Base-by-base conservation (phyloP, 2,888 invertebrate species). In the Platynereis dumerilii region DNA sequence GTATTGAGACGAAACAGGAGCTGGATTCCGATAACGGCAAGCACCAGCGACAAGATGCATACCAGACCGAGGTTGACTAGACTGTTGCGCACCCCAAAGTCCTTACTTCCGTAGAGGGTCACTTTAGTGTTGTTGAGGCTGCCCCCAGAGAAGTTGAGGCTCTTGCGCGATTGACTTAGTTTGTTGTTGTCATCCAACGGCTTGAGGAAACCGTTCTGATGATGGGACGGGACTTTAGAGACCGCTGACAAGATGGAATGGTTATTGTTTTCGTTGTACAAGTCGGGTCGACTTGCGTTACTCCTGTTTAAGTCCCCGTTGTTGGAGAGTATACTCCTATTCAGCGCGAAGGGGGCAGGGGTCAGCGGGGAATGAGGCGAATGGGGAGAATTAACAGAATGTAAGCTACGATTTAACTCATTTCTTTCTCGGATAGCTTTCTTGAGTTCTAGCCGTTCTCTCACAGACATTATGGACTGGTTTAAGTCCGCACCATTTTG, bases 31-130 rank as follows among this genome's bases (percentile, higher is more conserved):
- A 95, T 86, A 75, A 93, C 85, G 15, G 93, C 93, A 74, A 95
- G 86, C 58, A 95, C 86, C 58, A 95, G 86, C 65, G 94, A 93
- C 74, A 94, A 91, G 74, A 95, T 87, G 80, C 94, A 94, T 74
- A 95, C 85, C 56, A 95, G 85, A 26, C 93, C 94, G 70, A 95
- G 86, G 66, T 93, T 93, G 60, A 93, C 91, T 65, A 94, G 86
- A 48, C 48, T 48, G 48, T 48, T 48, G n/a, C 48, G n/a, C 5
- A 48, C 48, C 17, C 48, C 48, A n/a, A 20, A 48, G 48, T 48
- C 48, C 22, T 48, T 48, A 22, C 48, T 48, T 5, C 20, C 48
- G 48, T 48, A 48, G 7, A 48, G 48, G 20, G 48, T 48, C 48
- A 48, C 48, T 22, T n/a, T 5, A 48, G 48, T 20, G n/a, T n/a